Percentiles rank a stretch among this genome's conserved stretches.
Conservation (phyloP, 2,797 vertebrate genomes). For the Podargus strigoides region DNA sequence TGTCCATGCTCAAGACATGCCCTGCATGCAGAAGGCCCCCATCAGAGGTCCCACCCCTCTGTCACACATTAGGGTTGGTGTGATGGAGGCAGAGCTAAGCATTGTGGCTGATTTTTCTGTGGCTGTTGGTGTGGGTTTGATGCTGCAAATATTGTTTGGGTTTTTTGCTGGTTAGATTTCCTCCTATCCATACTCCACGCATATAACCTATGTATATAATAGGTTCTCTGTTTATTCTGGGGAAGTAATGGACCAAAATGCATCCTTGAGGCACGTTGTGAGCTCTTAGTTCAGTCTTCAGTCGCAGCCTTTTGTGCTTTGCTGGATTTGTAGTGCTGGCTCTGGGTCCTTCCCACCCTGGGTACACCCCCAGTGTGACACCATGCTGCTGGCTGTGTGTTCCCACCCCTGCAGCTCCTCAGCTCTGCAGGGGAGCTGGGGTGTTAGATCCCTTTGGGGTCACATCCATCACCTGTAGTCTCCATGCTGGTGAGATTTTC, state of each 20-base stretch:
- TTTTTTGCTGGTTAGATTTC: neutral
- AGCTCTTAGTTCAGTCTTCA: neutral
- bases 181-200: neutral
- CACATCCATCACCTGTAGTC: neutral
- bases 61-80: neutral
- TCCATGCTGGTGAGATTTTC: accelerated
- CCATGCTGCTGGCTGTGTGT: neutral
- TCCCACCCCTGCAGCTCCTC: neutral
- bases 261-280: neutral
- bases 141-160: neutral
- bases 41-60: neutral
- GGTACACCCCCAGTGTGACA: neutral
- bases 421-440: neutral
- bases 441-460: neutral
- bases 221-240: neutral
- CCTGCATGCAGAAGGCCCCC: neutral
- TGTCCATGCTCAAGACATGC: accelerated
- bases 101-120: neutral
- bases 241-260: neutral
- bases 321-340: neutral
- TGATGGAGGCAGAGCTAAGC: neutral
- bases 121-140: neutral
- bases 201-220: neutral
- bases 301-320: neutral
- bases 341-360: neutral